These are phyloP conservation scores for Corydoras maculifer DNA, from an alignment of 2,113 vertebrate species.

Conservation along the genomic window DNA sequence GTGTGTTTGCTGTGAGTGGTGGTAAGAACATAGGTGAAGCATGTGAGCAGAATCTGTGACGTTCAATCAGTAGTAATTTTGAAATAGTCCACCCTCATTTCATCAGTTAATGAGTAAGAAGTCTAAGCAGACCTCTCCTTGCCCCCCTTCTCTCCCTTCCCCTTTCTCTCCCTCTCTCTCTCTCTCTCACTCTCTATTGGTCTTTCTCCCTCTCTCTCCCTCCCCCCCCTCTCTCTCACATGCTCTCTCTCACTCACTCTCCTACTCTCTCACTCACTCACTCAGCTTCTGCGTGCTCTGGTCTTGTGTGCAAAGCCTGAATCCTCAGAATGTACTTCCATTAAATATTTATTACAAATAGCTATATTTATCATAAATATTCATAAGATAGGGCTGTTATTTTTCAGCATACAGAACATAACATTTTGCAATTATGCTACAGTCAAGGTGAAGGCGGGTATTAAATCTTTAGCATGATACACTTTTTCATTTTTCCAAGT, in stretches of 20 bases:
- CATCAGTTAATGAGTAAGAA: slow-evolving; percentile 26
- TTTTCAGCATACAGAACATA: slow-evolving; percentile 49
- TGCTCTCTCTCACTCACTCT: neutral
- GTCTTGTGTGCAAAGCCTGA: slow-evolving; percentile 33
- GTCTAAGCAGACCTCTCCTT: neutral
- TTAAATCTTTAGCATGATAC: slow-evolving; percentile 34
- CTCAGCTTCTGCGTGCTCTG: slow-evolving; percentile 22
- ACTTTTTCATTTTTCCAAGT: slow-evolving; percentile 24
- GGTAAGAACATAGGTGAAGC: slow-evolving; percentile 7
- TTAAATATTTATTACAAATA: slow-evolving; percentile 63
- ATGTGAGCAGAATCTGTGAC: slow-evolving; percentile 17
- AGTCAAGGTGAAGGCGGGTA: slow-evolving; percentile 34
- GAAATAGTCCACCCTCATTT: slow-evolving; percentile 29
- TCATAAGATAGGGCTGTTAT: slow-evolving; percentile 51
- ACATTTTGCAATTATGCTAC: slow-evolving; percentile 52
- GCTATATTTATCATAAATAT: slow-evolving; percentile 61
- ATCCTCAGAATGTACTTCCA: slow-evolving; percentile 49
- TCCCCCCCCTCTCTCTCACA: neutral
- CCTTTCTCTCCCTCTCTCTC: slow-evolving; percentile 1
- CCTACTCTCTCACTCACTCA: neutral
- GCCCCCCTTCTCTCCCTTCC: neutral
- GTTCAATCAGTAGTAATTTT: slow-evolving; percentile 17
- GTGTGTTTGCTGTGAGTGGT: neutral
- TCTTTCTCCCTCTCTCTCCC: neutral
- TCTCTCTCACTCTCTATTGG: neutral